Percentiles rank a stretch among this genome's conserved stretches.
Conservation (phyloP, 2,113 vertebrate species). For the Perccottus glenii region DNA sequence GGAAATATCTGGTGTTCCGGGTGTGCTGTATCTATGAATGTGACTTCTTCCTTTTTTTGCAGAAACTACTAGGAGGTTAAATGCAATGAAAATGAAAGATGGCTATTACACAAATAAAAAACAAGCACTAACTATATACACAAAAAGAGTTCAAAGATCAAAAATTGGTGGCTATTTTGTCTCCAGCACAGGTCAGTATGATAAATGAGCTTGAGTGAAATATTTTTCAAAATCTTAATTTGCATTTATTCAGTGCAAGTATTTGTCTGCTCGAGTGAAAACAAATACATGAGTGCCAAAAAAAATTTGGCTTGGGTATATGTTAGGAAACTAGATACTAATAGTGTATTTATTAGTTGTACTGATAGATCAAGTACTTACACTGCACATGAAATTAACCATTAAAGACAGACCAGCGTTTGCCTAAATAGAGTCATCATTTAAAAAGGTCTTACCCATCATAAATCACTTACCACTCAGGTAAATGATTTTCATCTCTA, state of each 20-base stretch:
- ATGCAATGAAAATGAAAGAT: too few species aligned
- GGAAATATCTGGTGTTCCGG: too few species aligned
- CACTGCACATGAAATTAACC: not conserved
- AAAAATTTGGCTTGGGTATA: not conserved
- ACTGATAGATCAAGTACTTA: not conserved
- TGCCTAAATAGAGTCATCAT: slow-evolving; percentile 4
- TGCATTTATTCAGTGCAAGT: not conserved
- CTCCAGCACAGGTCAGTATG: too few species aligned
- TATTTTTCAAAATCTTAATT: too few species aligned
- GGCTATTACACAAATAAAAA: too few species aligned
- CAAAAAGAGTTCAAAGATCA: too few species aligned
- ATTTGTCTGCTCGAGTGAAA: not conserved
- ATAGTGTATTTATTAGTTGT: not conserved
- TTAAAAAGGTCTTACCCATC: slow-evolving; percentile 7
- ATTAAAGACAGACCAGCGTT: slow-evolving; percentile 10
- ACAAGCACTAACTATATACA: too few species aligned
- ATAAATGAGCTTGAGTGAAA: too few species aligned
- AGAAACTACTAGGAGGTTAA: too few species aligned
- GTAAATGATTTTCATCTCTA: slow-evolving; percentile 6
- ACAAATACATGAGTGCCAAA: not conserved
- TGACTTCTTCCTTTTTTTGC: too few species aligned
- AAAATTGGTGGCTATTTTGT: too few species aligned
- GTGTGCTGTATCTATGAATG: too few species aligned
- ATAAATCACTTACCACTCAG: slow-evolving; percentile 5
- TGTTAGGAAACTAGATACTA: not conserved